These are phyloP conservation scores for Trachymyrmex septentrionalis DNA, from an alignment of 1,140 invertebrate genomes.

Conservation along the genomic window DNA sequence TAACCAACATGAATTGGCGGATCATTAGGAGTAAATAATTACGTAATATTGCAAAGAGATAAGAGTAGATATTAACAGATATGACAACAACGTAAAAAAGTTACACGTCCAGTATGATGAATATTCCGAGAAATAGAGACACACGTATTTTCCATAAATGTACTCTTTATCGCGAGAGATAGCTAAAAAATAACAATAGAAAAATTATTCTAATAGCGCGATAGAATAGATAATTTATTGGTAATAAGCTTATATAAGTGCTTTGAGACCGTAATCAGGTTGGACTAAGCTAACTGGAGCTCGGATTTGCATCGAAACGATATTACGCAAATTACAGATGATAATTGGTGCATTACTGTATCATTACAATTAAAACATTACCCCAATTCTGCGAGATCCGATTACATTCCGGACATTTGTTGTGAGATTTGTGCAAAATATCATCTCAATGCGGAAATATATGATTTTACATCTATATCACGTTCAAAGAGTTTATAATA, in stretches of 20 bases:
- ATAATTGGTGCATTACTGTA: constrained; percentile 38
- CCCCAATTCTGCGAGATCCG: neutral
- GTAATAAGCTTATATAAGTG: neutral
- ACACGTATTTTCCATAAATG: neutral
- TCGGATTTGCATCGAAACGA: constrained; percentile 35
- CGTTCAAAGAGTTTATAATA: neutral
- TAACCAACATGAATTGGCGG: neutral
- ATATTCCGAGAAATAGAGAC: constrained; percentile 9
- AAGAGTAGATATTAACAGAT: constrained; percentile 12
- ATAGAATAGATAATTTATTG: neutral
- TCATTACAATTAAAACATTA: constrained; percentile 18
- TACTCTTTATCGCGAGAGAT: neutral
- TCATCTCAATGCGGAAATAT: neutral
- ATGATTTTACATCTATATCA: neutral
- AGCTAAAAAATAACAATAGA: neutral
- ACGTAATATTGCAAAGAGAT: constrained; percentile 24
- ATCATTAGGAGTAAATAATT: neutral
- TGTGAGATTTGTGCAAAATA: neutral
- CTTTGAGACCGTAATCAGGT: neutral
- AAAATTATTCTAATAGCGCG: neutral
- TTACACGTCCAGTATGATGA: neutral
- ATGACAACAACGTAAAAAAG: neutral
- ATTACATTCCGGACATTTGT: neutral
- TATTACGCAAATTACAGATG: constrained; percentile 17
- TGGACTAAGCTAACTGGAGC: constrained; percentile 7